Percentiles rank a stretch among this genome's conserved stretches.
These are phyloP conservation scores for Ameiurus melas DNA, from an alignment of 2,113 vertebrate species.

Conservation along the genomic window DNA sequence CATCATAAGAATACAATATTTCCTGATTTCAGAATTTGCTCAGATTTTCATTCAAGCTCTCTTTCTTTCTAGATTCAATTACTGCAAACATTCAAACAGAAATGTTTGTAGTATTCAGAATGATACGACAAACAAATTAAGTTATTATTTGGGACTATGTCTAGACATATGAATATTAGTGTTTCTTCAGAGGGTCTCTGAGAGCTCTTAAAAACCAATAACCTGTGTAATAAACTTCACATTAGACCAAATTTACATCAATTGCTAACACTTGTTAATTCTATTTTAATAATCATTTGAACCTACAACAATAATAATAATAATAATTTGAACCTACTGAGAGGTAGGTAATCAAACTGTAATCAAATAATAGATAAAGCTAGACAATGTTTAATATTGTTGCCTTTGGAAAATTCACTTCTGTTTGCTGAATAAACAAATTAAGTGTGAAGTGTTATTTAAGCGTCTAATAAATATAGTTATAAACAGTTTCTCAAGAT, in stretches of 20 bases:
- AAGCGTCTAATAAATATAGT: background rate
- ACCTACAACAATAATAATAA: too few species aligned
- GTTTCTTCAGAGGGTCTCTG: background rate
- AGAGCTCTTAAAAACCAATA: background rate
- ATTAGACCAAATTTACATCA: background rate
- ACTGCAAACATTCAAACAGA: background rate
- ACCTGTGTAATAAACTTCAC: background rate
- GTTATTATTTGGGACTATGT: background rate
- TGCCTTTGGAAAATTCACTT: background rate
- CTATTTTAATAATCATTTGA: background rate
- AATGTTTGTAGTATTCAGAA: background rate
- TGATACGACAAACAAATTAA: background rate
- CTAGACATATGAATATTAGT: background rate
- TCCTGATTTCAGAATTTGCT: background rate
- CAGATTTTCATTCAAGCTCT: background rate
- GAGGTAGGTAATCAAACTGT: background rate
- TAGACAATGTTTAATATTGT: background rate
- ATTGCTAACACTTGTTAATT: background rate
- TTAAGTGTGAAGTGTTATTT: background rate
- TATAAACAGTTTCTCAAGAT: background rate
- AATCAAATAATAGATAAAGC: background rate
- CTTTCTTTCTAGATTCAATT: background rate
- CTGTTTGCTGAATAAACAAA: background rate
- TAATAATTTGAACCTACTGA: background rate
- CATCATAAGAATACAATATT: background rate